Base-by-base conservation (phyloP, 2,113 vertebrate genomes). In the Axis porcinus region DNA sequence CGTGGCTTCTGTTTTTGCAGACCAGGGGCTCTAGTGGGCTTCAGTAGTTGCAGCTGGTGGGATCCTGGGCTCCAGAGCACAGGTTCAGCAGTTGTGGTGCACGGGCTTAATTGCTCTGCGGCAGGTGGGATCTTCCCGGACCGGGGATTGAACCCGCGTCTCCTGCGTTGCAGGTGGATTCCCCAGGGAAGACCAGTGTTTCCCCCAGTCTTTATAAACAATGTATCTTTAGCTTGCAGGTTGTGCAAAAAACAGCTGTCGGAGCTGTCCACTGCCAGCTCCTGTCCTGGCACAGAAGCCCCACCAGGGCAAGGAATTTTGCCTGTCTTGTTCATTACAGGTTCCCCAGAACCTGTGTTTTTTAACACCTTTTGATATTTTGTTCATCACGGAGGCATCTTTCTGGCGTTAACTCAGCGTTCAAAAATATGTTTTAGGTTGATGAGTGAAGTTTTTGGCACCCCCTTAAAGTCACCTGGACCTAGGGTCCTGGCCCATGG, bases 101-200 rank as follows among this genome's bases (percentile, higher is more conserved):
- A 67, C 0, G 0, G n/a, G 17, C 17, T 67, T 67, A 67, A 2
- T 9, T 36, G n/a, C 64, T 70, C 4, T 70, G n/a, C 1, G 0
- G 64, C 19, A 3, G n/a, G n/a, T 70, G 9, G 9, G 17, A 21
- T 36, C 64, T 70, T 70, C 64, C n/a, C 0, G 2, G 19, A 36
- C 64, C 0, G 0, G 67, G n/a, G 19, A 70, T 11, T 70, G 67
- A 70, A 70, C 19, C 19, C 0, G 0, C 0, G 9, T 70, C 67
- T 70, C n/a, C n/a, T 23, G n/a, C 0, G 0, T 36, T 21, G 64
- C 64, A 21, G 67, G 67, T 70, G 19, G n/a, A 70, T 23, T 70
- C n/a, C 19, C 67, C 19, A 36, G 67, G n/a, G 19, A 70, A 70
- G n/a, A n/a, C n/a, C 67, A 70, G 67, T 70, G 2, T 12, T 36